Conservation (phyloP, 2,113 vertebrate species). For the Corvus cornix region DNA sequence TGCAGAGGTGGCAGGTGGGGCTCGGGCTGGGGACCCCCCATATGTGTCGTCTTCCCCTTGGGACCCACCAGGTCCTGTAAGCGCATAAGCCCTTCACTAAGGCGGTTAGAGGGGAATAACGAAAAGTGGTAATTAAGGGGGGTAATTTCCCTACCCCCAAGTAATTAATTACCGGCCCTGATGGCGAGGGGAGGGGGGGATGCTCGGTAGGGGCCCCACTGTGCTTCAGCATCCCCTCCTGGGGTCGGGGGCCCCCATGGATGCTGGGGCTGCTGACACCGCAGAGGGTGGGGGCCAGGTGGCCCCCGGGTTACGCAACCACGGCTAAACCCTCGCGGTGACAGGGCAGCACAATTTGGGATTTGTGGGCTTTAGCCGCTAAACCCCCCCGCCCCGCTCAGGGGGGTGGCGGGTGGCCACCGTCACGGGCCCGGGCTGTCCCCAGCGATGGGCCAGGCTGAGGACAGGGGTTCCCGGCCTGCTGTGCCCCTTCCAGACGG, state of each 20-base stretch:
- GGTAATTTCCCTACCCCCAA: conserved; percentile 30
- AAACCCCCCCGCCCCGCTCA: neutral
- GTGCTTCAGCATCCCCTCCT: neutral
- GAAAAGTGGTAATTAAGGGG: conserved; percentile 59
- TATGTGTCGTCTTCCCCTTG: neutral
- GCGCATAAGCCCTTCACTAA: conserved; percentile 44
- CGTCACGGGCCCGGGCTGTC: neutral
- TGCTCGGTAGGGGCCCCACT: accelerated
- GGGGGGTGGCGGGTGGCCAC: neutral
- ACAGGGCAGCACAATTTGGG: conserved; percentile 77
- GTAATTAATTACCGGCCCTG: conserved; percentile 44
- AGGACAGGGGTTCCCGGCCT: neutral
- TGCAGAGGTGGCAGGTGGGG: neutral
- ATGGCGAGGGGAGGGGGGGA: neutral
- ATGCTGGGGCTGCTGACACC: conserved; percentile 59
- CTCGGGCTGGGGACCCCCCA: neutral
- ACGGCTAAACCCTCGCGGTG: conserved; percentile 69
- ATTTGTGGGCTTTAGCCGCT: conserved; percentile 69
- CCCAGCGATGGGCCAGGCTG: neutral
- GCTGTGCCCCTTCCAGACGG: neutral
- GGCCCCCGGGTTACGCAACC: conserved; percentile 65
- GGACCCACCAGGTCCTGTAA: neutral
- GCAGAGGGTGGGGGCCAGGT: conserved; percentile 32
- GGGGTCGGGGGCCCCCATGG: accelerated
- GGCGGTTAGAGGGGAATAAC: conserved; percentile 61